These are phyloP conservation scores for Agriotes lineatus DNA, from an alignment of 2,888 invertebrate species.

Conservation along the genomic window DNA sequence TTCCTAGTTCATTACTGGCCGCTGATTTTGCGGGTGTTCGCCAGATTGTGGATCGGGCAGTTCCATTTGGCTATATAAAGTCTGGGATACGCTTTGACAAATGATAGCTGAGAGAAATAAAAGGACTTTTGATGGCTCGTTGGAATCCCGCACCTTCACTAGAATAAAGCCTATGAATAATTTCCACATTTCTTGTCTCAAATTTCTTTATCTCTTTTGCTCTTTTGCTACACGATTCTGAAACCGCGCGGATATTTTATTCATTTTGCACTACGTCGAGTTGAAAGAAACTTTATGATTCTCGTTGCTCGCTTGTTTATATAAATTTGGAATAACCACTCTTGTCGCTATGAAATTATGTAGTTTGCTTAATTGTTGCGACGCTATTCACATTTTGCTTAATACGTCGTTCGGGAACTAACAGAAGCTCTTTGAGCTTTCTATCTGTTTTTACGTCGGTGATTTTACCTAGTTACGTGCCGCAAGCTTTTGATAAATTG, in stretches of 20 bases:
- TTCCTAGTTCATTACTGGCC: constrained; percentile 36
- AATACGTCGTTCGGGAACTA: not conserved
- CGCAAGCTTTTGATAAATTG: constrained; percentile 46
- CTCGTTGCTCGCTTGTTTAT: constrained; percentile 36
- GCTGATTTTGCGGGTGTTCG: constrained; percentile 39
- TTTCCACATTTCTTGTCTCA: constrained; percentile 65
- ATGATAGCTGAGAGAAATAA: constrained; percentile 63
- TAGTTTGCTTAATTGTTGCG: constrained; percentile 21
- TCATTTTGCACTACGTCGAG: constrained; percentile 54
- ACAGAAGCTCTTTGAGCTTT: not conserved
- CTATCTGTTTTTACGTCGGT: constrained; percentile 28
- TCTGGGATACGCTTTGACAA: constrained; percentile 61
- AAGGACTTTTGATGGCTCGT: constrained; percentile 60
- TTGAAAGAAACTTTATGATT: constrained; percentile 38
- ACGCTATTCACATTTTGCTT: constrained; percentile 13
- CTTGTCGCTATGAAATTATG: constrained; percentile 16
- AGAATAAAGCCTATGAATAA: constrained; percentile 65
- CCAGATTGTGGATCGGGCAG: constrained; percentile 43
- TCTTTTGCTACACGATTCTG: constrained; percentile 57
- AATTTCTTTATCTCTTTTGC: constrained; percentile 62
- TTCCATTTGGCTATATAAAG: constrained; percentile 47
- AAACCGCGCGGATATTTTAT: constrained; percentile 60
- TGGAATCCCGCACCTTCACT: constrained; percentile 59
- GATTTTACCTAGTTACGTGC: constrained; percentile 47
- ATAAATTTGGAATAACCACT: constrained; percentile 34